phyloP scores from a whole-genome alignment of 1,140 invertebrate genomes.

The Aphelinus certus region DNA sequence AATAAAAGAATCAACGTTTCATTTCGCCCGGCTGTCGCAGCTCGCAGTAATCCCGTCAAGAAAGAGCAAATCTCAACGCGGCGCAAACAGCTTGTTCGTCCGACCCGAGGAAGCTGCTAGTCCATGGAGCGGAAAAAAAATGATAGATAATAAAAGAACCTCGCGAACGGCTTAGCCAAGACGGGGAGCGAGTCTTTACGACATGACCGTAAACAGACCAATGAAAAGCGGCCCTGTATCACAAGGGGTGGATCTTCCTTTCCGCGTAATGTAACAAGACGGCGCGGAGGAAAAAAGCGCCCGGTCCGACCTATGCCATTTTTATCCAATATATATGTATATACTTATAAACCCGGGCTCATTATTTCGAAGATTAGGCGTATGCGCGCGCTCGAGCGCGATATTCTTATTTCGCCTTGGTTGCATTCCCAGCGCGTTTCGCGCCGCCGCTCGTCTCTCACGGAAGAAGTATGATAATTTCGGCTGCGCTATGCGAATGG shows the following conservation, averaged over 20 bases:
- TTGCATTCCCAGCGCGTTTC: conserved; percentile 25
- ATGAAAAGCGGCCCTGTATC: conserved; percentile 7
- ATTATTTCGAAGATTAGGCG: conserved; percentile 1
- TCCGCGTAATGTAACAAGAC: background rate
- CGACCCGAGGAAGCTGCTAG: background rate
- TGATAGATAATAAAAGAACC: conserved; percentile 23
- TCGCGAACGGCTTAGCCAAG: background rate
- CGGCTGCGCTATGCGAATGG: background rate
- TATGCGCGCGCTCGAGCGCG: background rate
- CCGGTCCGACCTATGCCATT: background rate
- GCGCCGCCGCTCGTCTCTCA: background rate
- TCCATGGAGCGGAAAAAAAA: background rate
- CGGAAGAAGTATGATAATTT: conserved; percentile 37
- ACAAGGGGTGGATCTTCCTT: background rate
- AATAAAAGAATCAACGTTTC: too few species aligned
- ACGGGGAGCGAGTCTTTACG: background rate
- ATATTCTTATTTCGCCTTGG: conserved; percentile 24
- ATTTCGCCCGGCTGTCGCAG: too few species aligned
- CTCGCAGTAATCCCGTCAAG: too few species aligned
- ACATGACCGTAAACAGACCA: background rate
- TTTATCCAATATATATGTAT: background rate
- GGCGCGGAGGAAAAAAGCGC: background rate
- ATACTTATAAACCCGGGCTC: background rate
- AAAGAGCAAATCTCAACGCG: background rate
- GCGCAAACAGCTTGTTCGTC: conserved; percentile 7